Conservation (phyloP, 2,113 vertebrate species). For the Apodemus speciosus region DNA sequence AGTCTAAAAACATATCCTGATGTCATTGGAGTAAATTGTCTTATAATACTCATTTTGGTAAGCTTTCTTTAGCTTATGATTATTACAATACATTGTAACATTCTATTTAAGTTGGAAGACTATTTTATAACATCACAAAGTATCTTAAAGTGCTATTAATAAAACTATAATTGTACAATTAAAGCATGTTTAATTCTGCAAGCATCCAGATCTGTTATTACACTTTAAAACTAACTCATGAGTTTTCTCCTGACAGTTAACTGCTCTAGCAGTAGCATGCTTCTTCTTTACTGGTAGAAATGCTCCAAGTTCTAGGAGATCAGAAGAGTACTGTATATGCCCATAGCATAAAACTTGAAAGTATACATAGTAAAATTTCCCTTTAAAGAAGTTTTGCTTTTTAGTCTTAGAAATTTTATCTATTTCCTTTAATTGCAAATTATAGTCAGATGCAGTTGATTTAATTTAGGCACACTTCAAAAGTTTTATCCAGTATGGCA, state of each 20-base stretch:
- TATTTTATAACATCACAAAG: constrained; percentile 47
- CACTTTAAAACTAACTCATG: not conserved
- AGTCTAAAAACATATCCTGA: not conserved
- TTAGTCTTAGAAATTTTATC: constrained; percentile 32
- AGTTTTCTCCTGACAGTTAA: not conserved
- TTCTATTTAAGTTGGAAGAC: constrained; percentile 32
- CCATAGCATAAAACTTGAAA: not conserved
- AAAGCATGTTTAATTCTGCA: not conserved
- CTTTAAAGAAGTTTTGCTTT: constrained; percentile 38
- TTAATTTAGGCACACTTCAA: constrained; percentile 14
- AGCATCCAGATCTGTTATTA: not conserved
- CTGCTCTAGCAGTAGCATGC: not conserved
- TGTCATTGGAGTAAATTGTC: constrained; percentile 42
- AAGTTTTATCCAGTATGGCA: constrained; percentile 25
- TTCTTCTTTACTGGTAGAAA: constrained; percentile 7
- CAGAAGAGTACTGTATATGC: not conserved
- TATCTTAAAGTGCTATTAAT: constrained; percentile 42
- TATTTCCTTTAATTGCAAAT: not conserved
- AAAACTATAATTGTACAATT: not conserved
- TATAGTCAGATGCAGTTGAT: constrained; percentile 45
- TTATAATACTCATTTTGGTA: constrained; percentile 50
- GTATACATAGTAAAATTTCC: not conserved
- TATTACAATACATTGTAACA: constrained; percentile 17
- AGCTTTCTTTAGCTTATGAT: constrained; percentile 41
- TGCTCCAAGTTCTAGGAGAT: not conserved